Percentiles rank a stretch among this genome's conserved stretches.
Conservation (phyloP, 1,140 invertebrate genomes). For the Teleogryllus occipitalis region DNA sequence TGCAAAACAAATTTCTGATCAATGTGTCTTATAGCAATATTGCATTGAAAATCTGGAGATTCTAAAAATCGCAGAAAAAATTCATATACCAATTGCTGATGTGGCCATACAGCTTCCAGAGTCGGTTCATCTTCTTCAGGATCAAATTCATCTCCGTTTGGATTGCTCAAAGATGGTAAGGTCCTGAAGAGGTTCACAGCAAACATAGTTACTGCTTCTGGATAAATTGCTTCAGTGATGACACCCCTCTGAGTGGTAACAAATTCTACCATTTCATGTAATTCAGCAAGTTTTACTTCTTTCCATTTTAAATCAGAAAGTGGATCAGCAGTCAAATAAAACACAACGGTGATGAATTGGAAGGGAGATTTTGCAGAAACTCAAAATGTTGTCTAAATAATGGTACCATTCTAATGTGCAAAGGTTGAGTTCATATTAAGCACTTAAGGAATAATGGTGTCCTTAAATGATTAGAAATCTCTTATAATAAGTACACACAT, state of each 20-base stretch:
- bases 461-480: too few species aligned
- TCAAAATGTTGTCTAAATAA: too few species aligned
- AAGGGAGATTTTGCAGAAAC: too few species aligned
- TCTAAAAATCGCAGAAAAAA: conserved; percentile 86
- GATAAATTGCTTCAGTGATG: conserved; percentile 91
- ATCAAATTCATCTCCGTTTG: conserved; percentile 96
- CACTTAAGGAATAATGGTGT: too few species aligned
- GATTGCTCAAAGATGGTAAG: conserved; percentile 91
- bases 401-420: too few species aligned
- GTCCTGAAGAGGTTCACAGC: conserved; percentile 92
- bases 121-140: conserved; percentile 99
- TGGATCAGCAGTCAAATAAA: conserved; percentile 95
- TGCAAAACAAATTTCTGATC: conserved; percentile 95
- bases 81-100: conserved; percentile 90
- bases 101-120: conserved; percentile 98
- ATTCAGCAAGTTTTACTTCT: conserved; percentile 90
- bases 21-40: conserved; percentile 88
- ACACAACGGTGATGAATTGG: conserved; percentile 89
- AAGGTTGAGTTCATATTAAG: too few species aligned
- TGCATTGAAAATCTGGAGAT: conserved; percentile 90
- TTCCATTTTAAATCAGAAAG: conserved; percentile 98
- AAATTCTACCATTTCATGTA: conserved; percentile 97
- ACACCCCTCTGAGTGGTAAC: conserved; percentile 78
- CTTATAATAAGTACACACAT: too few species aligned
- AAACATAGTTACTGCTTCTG: conserved; percentile 94